Evolutionary conservation across 2,888 invertebrate species (phyloP).

Genomic region (Trachelus iudaicus): DNA sequence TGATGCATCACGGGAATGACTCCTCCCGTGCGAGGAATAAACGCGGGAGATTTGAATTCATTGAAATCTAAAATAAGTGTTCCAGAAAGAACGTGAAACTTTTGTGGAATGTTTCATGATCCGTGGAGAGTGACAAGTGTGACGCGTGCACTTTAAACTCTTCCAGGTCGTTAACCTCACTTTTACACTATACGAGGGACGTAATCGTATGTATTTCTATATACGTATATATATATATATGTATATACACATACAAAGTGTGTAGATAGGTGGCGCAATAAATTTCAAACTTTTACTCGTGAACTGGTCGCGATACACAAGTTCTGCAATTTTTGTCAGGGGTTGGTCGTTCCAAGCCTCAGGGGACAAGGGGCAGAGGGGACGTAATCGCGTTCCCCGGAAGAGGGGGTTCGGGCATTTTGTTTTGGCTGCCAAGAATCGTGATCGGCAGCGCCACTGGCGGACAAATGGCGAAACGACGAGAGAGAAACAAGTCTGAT

Average conservation of each 20-base stretch:
- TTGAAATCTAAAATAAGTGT: neutral
- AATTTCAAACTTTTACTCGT: neutral
- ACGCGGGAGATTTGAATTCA: neutral
- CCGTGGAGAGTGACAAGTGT: slow-evolving; percentile 42
- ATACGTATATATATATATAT: neutral
- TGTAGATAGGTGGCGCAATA: neutral
- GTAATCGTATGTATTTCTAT: neutral
- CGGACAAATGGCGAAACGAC: neutral
- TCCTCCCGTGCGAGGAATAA: neutral
- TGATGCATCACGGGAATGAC: neutral
- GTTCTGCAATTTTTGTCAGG: neutral
- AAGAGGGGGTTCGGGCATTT: neutral
- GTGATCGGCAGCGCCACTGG: neutral
- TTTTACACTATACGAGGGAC: slow-evolving; percentile 51
- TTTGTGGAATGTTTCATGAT: slow-evolving; percentile 40
- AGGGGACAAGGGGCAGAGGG: no score
- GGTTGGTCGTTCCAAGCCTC: neutral
- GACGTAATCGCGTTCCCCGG: neutral
- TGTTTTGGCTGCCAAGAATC: neutral
- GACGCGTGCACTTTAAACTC: slow-evolving; percentile 47
- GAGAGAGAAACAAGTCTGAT: neutral
- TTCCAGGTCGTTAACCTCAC: slow-evolving; percentile 56
- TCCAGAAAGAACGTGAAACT: neutral
- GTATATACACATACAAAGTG: neutral
- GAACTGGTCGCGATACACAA: neutral